Evolutionary conservation across 2,888 invertebrate species (phyloP), one percentile per base, ranked within the genome.

Genomic region (Hetaerina titia): DNA sequence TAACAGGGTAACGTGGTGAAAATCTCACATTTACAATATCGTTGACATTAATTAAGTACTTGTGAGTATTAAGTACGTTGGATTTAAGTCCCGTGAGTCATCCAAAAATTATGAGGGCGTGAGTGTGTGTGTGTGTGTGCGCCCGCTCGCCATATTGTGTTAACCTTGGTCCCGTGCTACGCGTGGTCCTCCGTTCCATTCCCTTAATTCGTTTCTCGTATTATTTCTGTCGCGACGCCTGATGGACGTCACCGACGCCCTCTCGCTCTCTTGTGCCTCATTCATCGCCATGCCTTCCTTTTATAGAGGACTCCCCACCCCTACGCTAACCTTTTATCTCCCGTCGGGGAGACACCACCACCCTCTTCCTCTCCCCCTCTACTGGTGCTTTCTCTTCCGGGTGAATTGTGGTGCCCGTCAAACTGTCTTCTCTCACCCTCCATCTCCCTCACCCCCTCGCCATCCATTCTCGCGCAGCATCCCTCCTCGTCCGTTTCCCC

Each of bases 181-280:
- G 11, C 19, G 69, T 6, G 19, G 69, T 22, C n/a, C 8, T n/a
- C 17, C 69, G 69, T 60, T n/a, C n/a, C 7, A n/a, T n/a, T n/a
- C 8, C 74, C 74, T 25, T 9, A 74, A 74, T 60, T n/a, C 25
- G 74, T 74, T 74, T 25, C 74, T 8, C 25, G 74, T 25, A 74
- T 74, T n/a, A 74, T 74, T 74, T 74, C 74, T 25, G 74, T 25
- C 74, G n/a, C 74, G 74, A 74, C 74, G 74, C n/a, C 74, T 74
- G 25, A 6, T 13, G 13, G 74, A 74, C 74, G 74, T 25, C 69
- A 69, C 22, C 74, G 74, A n/a, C 69, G 22, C 22, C 69, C 69
- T 17, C 69, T 7, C 74, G 25, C 74, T 25, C 25, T 25, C 74
- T 74, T 25, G n/a, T 8, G 74, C 19, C 74, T 8, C 69, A 22